Conservation (phyloP, 2,113 vertebrate species). For the Rattus norvegicus region GRCr8 NC_086026.1:104841001-104841500, state of each 20-base stretch:
- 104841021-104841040: constrained; percentile 20
- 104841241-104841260: constrained; percentile 25
- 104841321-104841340: constrained; percentile 56
- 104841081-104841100: neutral
- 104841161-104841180: neutral
- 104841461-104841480: constrained; percentile 72
- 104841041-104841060: constrained; percentile 58
- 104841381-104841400: constrained; percentile 62
- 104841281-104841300: constrained; percentile 47
- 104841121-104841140: constrained; percentile 10
- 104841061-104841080: constrained; percentile 24
- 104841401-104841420: constrained; percentile 63
- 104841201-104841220: neutral
- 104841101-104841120: constrained; percentile 42
- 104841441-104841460: constrained; percentile 74
- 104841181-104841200: constrained; percentile 39
- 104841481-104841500: constrained; percentile 54
- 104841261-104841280: constrained; percentile 39
- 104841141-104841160: neutral
- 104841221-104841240: neutral
- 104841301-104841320: constrained; percentile 48
- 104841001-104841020: constrained; percentile 50
- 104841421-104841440: constrained; percentile 71
- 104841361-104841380: constrained; percentile 63
- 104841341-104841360: constrained; percentile 71